Percentiles rank a stretch among this genome's conserved stretches.
Conservation (phyloP, 2,888 invertebrate species). For the Morinoia aosen region DNA sequence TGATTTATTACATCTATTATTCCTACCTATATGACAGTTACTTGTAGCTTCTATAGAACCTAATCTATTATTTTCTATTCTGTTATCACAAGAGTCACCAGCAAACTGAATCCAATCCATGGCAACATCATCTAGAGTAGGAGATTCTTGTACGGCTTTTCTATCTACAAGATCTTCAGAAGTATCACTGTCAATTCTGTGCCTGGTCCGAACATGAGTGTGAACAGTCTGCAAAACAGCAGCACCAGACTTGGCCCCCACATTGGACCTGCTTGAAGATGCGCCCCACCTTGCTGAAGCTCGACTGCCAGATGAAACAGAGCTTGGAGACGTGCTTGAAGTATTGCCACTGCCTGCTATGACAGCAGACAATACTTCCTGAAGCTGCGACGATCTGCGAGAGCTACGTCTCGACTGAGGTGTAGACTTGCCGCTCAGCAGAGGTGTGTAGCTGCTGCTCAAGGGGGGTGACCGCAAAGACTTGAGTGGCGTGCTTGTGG, state of each 20-base stretch:
- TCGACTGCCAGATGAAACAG: slow-evolving; percentile 3
- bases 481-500: slow-evolving; percentile 4
- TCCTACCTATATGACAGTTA: slow-evolving; percentile 43
- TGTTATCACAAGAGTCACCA: slow-evolving; percentile 50
- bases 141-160: neutral
- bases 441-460: slow-evolving; percentile 1
- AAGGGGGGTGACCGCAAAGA: slow-evolving; percentile 13
- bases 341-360: neutral
- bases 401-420: slow-evolving; percentile 40
- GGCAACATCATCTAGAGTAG: slow-evolving; percentile 31
- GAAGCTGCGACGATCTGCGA: slow-evolving; percentile 15
- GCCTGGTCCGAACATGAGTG: slow-evolving; percentile 7
- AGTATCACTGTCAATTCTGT: neutral
- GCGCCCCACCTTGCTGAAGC: neutral
- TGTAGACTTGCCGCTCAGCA: slow-evolving; percentile 15
- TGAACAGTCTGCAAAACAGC: neutral
- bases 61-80: slow-evolving; percentile 59
- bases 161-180: slow-evolving; percentile 22
- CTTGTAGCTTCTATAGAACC: slow-evolving; percentile 55
- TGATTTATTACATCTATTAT: slow-evolving; percentile 44
- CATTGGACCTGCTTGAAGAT: neutral
- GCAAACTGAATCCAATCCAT: slow-evolving; percentile 50
- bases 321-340: neutral
- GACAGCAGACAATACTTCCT: slow-evolving; percentile 5
- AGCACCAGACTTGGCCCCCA: neutral